phyloP scores from a whole-genome alignment of 2,797 vertebrate genomes.

The Trematomus bernacchii region DNA sequence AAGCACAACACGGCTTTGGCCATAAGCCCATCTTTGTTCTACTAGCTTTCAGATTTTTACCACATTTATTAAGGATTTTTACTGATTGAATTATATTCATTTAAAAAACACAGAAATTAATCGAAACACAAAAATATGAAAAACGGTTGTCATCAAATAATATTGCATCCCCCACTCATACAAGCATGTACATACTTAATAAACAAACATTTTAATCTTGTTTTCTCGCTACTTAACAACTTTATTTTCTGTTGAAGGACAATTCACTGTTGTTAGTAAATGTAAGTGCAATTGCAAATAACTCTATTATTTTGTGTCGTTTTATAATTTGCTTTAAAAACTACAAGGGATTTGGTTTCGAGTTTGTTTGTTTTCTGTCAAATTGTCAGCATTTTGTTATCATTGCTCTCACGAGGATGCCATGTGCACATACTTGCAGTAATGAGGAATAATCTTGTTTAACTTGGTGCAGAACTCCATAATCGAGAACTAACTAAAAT shows the following conservation, averaged over 20 bases:
- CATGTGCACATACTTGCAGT: conserved; percentile 14
- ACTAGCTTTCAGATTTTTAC: background rate
- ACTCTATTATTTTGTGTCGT: too few species aligned
- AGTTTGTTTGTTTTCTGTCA: background rate
- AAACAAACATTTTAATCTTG: too few species aligned
- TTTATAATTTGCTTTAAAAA: background rate
- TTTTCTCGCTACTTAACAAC: too few species aligned
- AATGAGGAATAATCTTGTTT: conserved; percentile 13
- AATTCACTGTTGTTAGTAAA: background rate
- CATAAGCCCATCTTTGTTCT: background rate
- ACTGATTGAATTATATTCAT: too few species aligned
- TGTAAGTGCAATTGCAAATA: background rate
- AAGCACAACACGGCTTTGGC: background rate
- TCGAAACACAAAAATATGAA: too few species aligned
- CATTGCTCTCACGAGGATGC: conserved; percentile 11
- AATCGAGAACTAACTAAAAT: background rate
- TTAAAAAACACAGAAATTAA: too few species aligned
- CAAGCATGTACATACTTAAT: too few species aligned
- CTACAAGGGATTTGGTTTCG: background rate
- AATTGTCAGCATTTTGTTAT: background rate
- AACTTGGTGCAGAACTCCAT: background rate
- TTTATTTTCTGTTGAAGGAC: too few species aligned
- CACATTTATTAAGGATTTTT: background rate
- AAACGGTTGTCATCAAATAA: background rate
- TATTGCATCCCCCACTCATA: background rate